phyloP scores from a whole-genome alignment of 2,797 vertebrate genomes.

The Mus spretus region DNA sequence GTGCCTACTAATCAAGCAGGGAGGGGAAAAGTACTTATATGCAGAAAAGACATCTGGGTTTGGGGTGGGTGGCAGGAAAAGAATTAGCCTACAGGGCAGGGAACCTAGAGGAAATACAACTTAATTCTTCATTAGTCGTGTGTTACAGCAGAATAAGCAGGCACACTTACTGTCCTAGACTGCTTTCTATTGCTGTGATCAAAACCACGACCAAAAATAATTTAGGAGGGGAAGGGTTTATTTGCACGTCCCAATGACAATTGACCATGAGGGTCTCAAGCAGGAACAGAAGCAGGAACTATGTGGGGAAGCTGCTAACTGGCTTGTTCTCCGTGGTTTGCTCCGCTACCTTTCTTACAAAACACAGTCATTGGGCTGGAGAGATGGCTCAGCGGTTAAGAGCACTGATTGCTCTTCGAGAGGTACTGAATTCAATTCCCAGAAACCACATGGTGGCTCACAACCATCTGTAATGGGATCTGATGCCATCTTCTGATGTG shows the following conservation, averaged over 20 bases:
- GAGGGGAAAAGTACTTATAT: neutral
- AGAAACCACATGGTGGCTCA: neutral
- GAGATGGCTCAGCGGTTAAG: neutral
- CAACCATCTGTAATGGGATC: neutral
- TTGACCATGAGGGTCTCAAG: neutral
- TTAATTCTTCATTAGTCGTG: neutral
- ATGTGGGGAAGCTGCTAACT: neutral
- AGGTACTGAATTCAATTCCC: neutral
- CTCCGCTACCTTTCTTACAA: too few relatives aligned
- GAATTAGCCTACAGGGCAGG: neutral
- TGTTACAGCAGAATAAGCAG: neutral
- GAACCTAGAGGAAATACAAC: neutral
- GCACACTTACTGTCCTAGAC: neutral
- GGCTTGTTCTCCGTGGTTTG: neutral
- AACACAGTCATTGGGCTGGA: neutral
- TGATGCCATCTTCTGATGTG: neutral
- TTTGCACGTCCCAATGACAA: neutral
- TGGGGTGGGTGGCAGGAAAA: neutral
- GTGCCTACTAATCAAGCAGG: neutral
- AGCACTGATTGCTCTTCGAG: neutral
- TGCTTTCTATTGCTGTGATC: neutral
- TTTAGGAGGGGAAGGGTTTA: neutral
- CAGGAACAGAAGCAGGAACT: neutral
- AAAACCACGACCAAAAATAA: neutral
- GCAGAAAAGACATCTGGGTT: neutral